Conservation (phyloP, 2,888 invertebrate genomes). For the Troilus luridus region DNA sequence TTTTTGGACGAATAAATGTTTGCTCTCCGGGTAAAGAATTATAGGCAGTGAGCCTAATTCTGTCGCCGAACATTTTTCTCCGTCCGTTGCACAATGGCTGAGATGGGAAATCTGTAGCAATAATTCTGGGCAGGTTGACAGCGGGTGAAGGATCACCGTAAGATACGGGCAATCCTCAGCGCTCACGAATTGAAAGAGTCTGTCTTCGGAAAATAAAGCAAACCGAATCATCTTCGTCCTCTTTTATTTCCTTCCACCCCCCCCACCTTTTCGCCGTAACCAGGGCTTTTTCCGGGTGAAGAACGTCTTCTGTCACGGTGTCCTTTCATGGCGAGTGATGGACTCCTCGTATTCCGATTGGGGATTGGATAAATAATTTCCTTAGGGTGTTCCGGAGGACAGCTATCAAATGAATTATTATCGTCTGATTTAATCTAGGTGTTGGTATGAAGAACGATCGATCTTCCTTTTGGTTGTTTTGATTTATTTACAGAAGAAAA, state of each 20-base stretch:
- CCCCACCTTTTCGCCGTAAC: constrained; percentile 35
- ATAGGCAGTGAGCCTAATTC: constrained; percentile 26
- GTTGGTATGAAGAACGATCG: not conserved
- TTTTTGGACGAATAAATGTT: constrained; percentile 27
- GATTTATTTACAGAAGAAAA: not conserved
- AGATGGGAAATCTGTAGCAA: constrained; percentile 38
- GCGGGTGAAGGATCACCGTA: constrained; percentile 27
- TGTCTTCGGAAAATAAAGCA: constrained; percentile 9
- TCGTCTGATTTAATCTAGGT: not conserved
- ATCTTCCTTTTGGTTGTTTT: not conserved
- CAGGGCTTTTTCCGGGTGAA: not conserved
- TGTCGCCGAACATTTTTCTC: constrained; percentile 36
- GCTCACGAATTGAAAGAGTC: constrained; percentile 39
- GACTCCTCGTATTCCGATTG: constrained; percentile 3
- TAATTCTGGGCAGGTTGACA: constrained; percentile 29
- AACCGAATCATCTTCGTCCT: constrained; percentile 20
- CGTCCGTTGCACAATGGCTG: not conserved
- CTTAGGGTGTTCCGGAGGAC: not conserved
- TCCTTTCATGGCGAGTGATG: not conserved
- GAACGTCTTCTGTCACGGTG: not conserved
- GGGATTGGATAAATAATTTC: not conserved
- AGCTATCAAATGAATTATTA: constrained; percentile 4
- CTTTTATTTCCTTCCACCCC: constrained; percentile 6
- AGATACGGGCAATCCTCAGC: constrained; percentile 18
- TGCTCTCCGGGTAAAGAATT: constrained; percentile 27